Conservation (phyloP, 2,797 vertebrate genomes). For the Pterois miles region DNA sequence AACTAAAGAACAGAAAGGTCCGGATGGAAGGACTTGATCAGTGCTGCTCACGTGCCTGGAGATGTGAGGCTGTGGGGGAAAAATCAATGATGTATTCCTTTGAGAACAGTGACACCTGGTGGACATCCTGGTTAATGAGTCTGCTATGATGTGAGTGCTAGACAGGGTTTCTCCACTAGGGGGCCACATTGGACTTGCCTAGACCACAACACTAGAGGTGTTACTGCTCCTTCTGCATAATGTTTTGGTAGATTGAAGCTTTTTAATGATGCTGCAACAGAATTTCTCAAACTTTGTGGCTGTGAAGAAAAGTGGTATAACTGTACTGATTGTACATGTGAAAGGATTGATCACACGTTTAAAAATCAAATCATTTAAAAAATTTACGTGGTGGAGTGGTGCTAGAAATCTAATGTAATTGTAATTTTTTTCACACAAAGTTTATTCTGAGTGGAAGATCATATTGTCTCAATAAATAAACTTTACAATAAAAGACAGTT, state of each 20-base stretch:
- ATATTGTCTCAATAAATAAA: background rate
- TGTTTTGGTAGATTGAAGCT: background rate
- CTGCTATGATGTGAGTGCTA: too few relatives aligned
- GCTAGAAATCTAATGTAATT: background rate
- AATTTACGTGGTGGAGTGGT: rapidly evolving
- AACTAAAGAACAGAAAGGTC: background rate
- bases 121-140: slow-evolving; percentile 19
- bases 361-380: background rate
- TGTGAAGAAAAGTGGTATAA: background rate
- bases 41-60: background rate
- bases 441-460: background rate
- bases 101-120: slow-evolving; percentile 68
- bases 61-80: background rate
- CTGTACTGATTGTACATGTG: background rate
- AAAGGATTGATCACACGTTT: background rate
- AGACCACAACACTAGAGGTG: background rate
- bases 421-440: background rate
- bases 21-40: background rate
- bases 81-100: slow-evolving; percentile 3
- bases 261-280: background rate
- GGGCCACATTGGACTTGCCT: slow-evolving; percentile 3
- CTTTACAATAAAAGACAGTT: background rate
- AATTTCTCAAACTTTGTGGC: background rate
- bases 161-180: slow-evolving; percentile 30
- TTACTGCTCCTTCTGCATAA: background rate